Evolutionary conservation across 2,113 vertebrate species (phyloP).

Genomic region (Theropithecus gelada): DNA sequence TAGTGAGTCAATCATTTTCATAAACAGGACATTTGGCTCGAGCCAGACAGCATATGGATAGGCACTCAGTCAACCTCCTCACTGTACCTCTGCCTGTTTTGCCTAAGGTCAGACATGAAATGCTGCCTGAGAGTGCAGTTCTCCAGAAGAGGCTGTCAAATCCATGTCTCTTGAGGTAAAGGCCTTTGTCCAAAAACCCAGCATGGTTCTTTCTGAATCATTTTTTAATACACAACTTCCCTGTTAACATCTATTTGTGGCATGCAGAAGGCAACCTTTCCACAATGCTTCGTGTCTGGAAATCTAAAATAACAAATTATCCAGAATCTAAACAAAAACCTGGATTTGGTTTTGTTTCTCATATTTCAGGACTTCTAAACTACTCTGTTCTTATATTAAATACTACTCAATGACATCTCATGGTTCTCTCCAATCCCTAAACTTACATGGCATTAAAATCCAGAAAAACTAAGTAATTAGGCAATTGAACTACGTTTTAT

Average conservation of each 20-base stretch:
- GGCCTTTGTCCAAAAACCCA: slow-evolving; percentile 34
- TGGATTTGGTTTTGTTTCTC: slow-evolving; percentile 1
- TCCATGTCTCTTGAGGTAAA: not conserved
- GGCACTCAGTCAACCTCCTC: not conserved
- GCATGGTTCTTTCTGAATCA: slow-evolving; percentile 35
- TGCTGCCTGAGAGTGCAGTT: not conserved
- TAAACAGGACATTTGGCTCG: not conserved
- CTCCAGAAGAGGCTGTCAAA: slow-evolving; percentile 36
- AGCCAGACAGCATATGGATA: not conserved
- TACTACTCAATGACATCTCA: not conserved
- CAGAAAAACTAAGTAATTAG: not conserved
- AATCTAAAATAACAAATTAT: slow-evolving; percentile 7
- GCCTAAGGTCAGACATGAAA: slow-evolving; percentile 11
- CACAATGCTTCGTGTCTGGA: not conserved
- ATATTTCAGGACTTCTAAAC: not conserved
- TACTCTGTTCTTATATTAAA: slow-evolving; percentile 3
- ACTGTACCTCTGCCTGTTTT: not conserved
- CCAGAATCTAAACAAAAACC: not conserved
- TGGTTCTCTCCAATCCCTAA: not conserved
- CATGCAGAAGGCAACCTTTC: slow-evolving; percentile 5
- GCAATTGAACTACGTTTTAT: not conserved
- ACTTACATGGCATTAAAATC: not conserved
- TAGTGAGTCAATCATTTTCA: not conserved
- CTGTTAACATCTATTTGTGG: slow-evolving; percentile 51
- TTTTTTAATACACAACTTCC: slow-evolving; percentile 11